Evolutionary conservation across 2,113 vertebrate species (phyloP), one percentile per base, ranked within the genome.

Genomic region (Alligator sinensis): DNA sequence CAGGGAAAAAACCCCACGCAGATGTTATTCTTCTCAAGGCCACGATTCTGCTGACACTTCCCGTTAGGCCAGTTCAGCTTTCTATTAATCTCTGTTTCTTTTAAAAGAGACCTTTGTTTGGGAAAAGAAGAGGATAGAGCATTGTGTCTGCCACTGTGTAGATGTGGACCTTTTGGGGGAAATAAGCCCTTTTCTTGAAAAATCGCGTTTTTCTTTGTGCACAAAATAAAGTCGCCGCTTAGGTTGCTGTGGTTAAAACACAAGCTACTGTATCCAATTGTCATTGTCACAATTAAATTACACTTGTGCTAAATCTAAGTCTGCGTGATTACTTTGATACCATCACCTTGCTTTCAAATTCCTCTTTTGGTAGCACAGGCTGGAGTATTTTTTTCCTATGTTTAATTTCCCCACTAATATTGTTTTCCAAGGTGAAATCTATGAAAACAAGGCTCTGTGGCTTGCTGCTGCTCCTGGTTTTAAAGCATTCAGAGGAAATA

Each of bases 401-500:
- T 91, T 85, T 58, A 13, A 28, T 91, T 82, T 94, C 74, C 82
- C 80, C 0, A 7, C 63, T 0, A 72, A 78, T 30, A 63, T 77
- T 28, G 54, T 92, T 90, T 87, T 59, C 70, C 0, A 21, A 59
- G 30, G 62, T 70, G 94, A 61, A 92, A 88, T 58, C 34, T 22
- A 21, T 0, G 2, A n/a, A 11, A 28, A 17, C 61, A 93, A 88
- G 89, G 94, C 90, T 68, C 7, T 79, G 68, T 93, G 88, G 86
- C 89, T 95, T 86, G 87, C 96, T 96, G 90, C 91, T 47, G 89
- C 88, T 94, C 96, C 96, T 93, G 25, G 82, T 86, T 95, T 66
- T 19, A 88, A 94, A 94, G 95, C 0, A 47, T 92, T 95, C 55
- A n/a, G 92, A 84, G 95, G 91, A 77, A 90, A 95, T 7, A 85